Conservation (phyloP, 1,140 invertebrate species). For the Drosophila ohnishii region DNA sequence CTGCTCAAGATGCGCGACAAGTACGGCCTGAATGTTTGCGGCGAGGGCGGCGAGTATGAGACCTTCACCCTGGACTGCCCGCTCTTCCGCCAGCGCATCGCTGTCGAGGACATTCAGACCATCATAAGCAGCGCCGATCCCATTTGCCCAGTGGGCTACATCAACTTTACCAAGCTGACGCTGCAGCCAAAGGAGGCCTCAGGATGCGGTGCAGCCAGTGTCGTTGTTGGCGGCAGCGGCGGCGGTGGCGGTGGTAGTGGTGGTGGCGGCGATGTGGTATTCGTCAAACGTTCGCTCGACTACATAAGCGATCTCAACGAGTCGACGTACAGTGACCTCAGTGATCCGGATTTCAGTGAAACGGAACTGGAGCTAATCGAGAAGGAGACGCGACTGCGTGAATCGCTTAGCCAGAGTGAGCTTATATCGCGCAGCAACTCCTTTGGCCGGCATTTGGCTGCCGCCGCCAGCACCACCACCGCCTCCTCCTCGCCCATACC, state of each 20-base stretch:
- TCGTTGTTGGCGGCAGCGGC: not conserved
- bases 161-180: constrained; percentile 93
- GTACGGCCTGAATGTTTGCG: constrained; percentile 98
- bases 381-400: constrained; percentile 82
- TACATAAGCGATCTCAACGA: constrained; percentile 86
- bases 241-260: not conserved
- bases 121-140: constrained; percentile 95
- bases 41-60: constrained; percentile 99
- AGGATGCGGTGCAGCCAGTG: not conserved
- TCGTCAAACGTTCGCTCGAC: constrained; percentile 85
- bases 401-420: constrained; percentile 79
- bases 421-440: constrained; percentile 80
- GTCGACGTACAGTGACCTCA: constrained; percentile 86
- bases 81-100: constrained; percentile 94
- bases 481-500: constrained; percentile 81
- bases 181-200: constrained; percentile 86
- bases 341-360: constrained; percentile 86
- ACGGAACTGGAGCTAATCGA: constrained; percentile 85
- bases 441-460: constrained; percentile 77
- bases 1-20: constrained; percentile 94
- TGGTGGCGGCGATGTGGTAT: constrained; percentile 63
- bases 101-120: constrained; percentile 94
- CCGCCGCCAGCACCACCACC: constrained; percentile 71
- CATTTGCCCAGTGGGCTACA: constrained; percentile 95
- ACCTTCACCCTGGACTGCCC: constrained; percentile 99